A percentile compares a stretch with the other conserved stretches of the same genome.
These are phyloP conservation scores for Eciton burchellii DNA, from an alignment of 1,140 invertebrate genomes.

Conservation along the genomic window DNA sequence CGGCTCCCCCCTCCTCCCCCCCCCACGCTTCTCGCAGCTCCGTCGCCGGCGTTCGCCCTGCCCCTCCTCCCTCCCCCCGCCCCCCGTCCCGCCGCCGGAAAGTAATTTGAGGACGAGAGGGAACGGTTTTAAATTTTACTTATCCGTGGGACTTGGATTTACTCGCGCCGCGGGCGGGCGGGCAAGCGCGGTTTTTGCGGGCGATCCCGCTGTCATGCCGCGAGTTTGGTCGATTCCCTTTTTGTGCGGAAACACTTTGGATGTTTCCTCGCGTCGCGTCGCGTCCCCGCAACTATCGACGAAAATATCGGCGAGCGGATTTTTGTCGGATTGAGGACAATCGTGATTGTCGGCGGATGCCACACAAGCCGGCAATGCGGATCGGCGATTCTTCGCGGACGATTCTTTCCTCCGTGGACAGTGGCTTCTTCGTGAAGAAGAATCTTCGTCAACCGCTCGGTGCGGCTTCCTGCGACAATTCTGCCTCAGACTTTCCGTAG, in stretches of 20 bases:
- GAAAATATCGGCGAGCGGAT: too few relatives aligned
- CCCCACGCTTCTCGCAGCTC: too few relatives aligned
- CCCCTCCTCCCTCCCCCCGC: too few relatives aligned
- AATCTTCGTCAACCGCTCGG: conserved; percentile 43
- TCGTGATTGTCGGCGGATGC: too few relatives aligned
- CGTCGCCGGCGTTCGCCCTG: conserved; percentile 14
- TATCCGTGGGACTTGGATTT: conserved; percentile 76
- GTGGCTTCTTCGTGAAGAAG: conserved; percentile 21
- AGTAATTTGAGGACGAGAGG: conserved; percentile 80
- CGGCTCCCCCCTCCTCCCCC: conserved; percentile 64
- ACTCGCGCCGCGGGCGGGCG: conserved; percentile 59
- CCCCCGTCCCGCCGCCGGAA: conserved; percentile 72
- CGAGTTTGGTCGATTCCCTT: conserved; percentile 9
- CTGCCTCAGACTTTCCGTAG: conserved; percentile 71
- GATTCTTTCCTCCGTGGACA: not conserved
- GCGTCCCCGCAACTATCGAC: too few relatives aligned
- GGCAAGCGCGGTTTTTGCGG: conserved; percentile 15
- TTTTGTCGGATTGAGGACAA: too few relatives aligned
- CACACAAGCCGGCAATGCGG: not conserved
- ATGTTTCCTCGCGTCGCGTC: not conserved
- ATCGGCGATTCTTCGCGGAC: not conserved
- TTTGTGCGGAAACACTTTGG: not conserved
- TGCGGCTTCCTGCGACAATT: conserved; percentile 60
- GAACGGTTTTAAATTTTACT: conserved; percentile 81
- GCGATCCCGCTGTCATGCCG: conserved; percentile 34